Evolutionary conservation across 1,140 invertebrate species (phyloP).

Genomic region (Dinothrombium tinctorium): DNA sequence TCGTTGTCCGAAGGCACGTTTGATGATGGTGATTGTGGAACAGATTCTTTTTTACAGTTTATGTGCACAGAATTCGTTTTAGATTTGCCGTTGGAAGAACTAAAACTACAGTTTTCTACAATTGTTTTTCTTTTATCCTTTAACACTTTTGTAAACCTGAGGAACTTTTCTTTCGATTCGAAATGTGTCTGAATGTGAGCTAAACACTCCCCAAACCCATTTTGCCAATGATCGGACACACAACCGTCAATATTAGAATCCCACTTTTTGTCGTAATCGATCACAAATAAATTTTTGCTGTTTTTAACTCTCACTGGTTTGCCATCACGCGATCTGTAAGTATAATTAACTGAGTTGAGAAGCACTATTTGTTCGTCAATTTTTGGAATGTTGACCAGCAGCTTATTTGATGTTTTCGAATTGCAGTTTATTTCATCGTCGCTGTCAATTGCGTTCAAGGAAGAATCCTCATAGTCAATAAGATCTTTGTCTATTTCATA

Average conservation of each 20-base stretch:
- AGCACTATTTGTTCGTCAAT: constrained; percentile 11
- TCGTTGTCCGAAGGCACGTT: neutral
- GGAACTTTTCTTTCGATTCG: constrained; percentile 49
- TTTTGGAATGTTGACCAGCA: constrained; percentile 8
- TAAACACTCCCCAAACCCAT: constrained; percentile 8
- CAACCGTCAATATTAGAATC: constrained; percentile 1
- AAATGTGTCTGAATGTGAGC: constrained; percentile 61
- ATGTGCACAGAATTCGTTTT: constrained; percentile 14
- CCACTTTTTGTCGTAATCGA: constrained; percentile 2
- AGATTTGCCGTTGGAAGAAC: constrained; percentile 7
- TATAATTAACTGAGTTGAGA: constrained; percentile 14
- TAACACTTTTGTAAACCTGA: constrained; percentile 38
- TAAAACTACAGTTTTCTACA: neutral
- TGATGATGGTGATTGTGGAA: neutral
- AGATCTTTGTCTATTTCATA: constrained; percentile 9
- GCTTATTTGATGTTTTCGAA: neutral
- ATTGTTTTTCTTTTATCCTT: neutral
- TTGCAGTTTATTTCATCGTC: neutral
- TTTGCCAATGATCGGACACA: constrained; percentile 19
- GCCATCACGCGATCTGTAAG: constrained; percentile 13
- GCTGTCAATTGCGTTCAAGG: neutral
- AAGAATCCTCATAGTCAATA: neutral
- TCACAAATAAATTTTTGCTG: constrained; percentile 18
- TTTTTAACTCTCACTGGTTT: constrained; percentile 15
- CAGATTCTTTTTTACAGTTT: neutral